Evolutionary conservation across 1,140 invertebrate species (phyloP).

Genomic region (Eciton burchellii): DNA sequence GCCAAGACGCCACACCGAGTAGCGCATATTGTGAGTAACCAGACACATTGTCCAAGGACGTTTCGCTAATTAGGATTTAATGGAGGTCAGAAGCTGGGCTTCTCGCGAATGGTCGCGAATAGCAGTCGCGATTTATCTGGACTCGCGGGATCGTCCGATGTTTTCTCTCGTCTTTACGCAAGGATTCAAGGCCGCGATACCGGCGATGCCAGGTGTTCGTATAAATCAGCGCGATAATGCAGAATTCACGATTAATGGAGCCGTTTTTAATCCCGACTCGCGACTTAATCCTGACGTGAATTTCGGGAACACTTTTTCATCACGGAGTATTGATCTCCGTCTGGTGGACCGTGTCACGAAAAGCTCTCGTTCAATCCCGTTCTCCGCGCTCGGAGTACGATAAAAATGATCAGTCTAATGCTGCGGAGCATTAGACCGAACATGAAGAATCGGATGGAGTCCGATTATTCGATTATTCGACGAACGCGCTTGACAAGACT

Average conservation of each 20-base stretch:
- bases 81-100: too few relatives aligned
- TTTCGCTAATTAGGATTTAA: conserved; percentile 5
- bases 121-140: too few relatives aligned
- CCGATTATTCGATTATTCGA: conserved; percentile 42
- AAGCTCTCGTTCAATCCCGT: conserved; percentile 49
- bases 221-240: conserved; percentile 6
- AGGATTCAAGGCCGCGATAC: neutral
- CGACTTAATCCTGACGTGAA: conserved; percentile 29
- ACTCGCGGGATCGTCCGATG: too few relatives aligned
- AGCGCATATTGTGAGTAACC: conserved; percentile 73
- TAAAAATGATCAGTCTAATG: conserved; percentile 29
- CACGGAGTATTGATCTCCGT: conserved; percentile 57
- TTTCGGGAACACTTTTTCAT: conserved; percentile 52
- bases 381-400: conserved; percentile 17
- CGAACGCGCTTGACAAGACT: neutral
- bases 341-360: conserved; percentile 22
- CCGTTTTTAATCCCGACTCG: conserved; percentile 69
- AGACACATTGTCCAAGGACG: neutral
- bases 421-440: conserved; percentile 2
- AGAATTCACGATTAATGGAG: conserved; percentile 2
- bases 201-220: conserved; percentile 25
- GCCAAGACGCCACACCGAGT: conserved; percentile 76
- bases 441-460: conserved; percentile 11
- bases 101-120: too few relatives aligned
- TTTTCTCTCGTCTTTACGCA: neutral